Base-by-base conservation (phyloP, 2,797 vertebrate species). In the Thamnophis elegans region DNA sequence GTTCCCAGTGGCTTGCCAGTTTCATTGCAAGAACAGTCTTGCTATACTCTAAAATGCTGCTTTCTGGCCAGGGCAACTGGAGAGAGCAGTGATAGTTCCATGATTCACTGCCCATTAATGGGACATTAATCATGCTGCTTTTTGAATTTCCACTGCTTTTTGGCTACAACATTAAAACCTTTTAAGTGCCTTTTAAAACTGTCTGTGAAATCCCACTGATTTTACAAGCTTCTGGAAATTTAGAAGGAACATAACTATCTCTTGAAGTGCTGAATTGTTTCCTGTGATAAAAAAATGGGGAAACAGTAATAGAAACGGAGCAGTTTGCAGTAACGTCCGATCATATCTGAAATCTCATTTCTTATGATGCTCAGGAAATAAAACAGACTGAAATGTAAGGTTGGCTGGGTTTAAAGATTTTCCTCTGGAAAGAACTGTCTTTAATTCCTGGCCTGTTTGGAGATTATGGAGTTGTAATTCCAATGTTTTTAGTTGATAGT, bases 101-200 rank as follows among this genome's bases (percentile, higher is more conserved):
- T 96, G 95, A 96, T 94, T 96, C 94, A 95, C 73, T 95, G 90
- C 88, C 88, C 95, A 92, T 92, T 86, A 59, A 89, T 47, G 53
- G 78, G n/a, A 25, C 0, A 0, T 95, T 93, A 96, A 94, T 95
- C 95, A 91, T 86, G 0, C 0, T 87, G 89, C 94, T 88, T 90
- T 93, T 92, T 93, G 92, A 96, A 94, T 91, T 89, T 92, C 93
- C 95, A 93, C 96, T 96, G 94, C 93, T 95, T n/a, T 54, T 91
- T 94, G 96, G 91, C 95, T 94, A 90, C 89, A 87, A 32, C 92
- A 85, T 92, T 95, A 88, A 93, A 94, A 9, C 3, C 14, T 26
- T n/a, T 18, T 32, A 51, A 55, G 58, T 32, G 28, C 36, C 42
- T 55, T 56, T 55, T 26, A 51, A 90, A n/a, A 73, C 51, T 68